Evolutionary conservation across 2,113 vertebrate species (phyloP).

Genomic region (Onychostoma macrolepis): DNA sequence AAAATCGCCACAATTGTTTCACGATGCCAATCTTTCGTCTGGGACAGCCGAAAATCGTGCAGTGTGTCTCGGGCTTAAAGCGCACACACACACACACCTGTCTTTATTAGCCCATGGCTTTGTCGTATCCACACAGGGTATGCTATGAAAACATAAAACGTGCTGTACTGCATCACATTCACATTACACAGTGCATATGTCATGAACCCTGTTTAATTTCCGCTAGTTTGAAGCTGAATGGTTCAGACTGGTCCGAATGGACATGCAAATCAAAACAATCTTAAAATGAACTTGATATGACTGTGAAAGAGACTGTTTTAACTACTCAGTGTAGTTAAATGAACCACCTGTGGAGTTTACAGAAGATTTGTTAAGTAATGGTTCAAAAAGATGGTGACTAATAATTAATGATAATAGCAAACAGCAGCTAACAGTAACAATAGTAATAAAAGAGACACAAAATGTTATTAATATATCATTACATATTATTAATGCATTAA

Average conservation of each 20-base stretch:
- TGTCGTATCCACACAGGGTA: not conserved
- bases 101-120: not conserved
- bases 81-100: not conserved
- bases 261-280: not conserved
- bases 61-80: too few species aligned
- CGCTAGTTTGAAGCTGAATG: not conserved
- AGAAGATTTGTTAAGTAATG: not conserved
- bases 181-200: not conserved
- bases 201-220: not conserved
- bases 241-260: not conserved
- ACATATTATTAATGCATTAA: too few species aligned
- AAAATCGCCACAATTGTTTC: too few species aligned
- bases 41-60: too few species aligned
- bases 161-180: not conserved
- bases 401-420: not conserved
- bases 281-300: not conserved
- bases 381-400: not conserved
- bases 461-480: not conserved
- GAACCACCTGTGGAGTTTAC: not conserved
- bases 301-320: not conserved
- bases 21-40: too few species aligned
- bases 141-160: not conserved
- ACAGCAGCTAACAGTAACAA: not conserved
- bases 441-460: not conserved
- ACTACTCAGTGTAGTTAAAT: not conserved